Conservation (phyloP, 1,140 invertebrate species). For the Drosophila sp. region DNA sequence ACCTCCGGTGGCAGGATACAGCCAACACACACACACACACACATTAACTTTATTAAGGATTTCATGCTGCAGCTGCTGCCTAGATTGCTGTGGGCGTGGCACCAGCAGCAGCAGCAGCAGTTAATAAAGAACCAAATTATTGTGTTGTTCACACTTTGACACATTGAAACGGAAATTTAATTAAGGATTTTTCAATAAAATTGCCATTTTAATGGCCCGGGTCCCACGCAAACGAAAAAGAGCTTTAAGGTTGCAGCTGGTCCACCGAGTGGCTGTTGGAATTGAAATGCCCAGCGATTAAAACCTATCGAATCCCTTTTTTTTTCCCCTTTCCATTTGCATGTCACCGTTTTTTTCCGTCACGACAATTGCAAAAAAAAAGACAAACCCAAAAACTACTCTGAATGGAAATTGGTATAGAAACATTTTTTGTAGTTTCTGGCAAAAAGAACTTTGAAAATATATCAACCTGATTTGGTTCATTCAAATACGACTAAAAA, state of each 20-base stretch:
- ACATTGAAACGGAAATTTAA: slow-evolving; percentile 81
- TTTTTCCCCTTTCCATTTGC: background rate
- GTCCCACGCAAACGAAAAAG: slow-evolving; percentile 1
- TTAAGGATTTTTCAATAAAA: slow-evolving; percentile 79
- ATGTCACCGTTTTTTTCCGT: background rate
- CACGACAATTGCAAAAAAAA: slow-evolving; percentile 12
- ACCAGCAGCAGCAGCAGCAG: slow-evolving; percentile 52
- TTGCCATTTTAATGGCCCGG: slow-evolving; percentile 48
- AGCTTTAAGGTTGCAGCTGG: slow-evolving; percentile 58
- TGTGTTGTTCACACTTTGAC: slow-evolving; percentile 81
- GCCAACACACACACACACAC: slow-evolving; percentile 38
- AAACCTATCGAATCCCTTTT: background rate
- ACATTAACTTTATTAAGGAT: slow-evolving; percentile 80
- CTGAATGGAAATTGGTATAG: background rate
- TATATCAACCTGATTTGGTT: too few species aligned
- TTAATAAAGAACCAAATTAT: slow-evolving; percentile 81
- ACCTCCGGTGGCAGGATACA: slow-evolving; percentile 80
- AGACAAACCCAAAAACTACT: slow-evolving; percentile 3
- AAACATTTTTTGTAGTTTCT: too few species aligned
- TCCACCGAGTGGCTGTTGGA: background rate
- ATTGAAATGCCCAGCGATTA: background rate
- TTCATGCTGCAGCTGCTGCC: slow-evolving; percentile 76
- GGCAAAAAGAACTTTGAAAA: too few species aligned
- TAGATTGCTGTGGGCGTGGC: slow-evolving; percentile 55
- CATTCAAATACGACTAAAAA: too few species aligned